Percentiles rank a stretch among this genome's conserved stretches.
These are phyloP conservation scores for Catharus fuscescens DNA, from an alignment of 2,113 vertebrate species.

Conservation along the genomic window DNA sequence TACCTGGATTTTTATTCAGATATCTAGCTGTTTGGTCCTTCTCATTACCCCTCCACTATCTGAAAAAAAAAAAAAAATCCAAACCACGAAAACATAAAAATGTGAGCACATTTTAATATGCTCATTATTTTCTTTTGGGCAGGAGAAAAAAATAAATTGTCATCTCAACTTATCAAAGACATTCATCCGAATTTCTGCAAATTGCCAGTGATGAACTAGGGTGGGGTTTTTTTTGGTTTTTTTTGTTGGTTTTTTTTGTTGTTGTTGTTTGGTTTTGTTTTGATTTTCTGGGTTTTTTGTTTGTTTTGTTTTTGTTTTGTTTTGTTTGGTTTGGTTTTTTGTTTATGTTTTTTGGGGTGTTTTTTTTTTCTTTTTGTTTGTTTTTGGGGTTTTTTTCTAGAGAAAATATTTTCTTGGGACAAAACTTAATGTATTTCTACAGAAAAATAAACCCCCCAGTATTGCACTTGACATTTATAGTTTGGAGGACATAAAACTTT, in stretches of 20 bases:
- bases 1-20: neutral
- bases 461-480: conserved; percentile 42
- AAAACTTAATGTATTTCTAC: neutral
- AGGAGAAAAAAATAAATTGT: neutral
- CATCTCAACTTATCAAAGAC: neutral
- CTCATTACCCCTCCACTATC: neutral
- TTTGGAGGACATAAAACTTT: conserved; percentile 39
- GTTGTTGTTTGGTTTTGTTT: neutral
- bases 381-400: neutral
- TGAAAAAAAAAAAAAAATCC: neutral
- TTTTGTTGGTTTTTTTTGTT: neutral
- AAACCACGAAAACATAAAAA: neutral
- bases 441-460: conserved; percentile 49
- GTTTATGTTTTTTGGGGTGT: too few relatives aligned
- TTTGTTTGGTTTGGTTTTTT: too few relatives aligned
- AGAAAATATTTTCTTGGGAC: conserved; percentile 3
- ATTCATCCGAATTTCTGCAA: neutral
- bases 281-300: neutral
- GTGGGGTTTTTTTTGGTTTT: neutral
- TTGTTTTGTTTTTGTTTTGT: neutral
- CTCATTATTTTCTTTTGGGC: neutral
- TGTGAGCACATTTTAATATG: neutral
- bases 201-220: neutral
- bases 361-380: neutral
- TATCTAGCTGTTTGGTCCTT: neutral